A percentile compares a stretch with the other conserved stretches of the same genome.
Evolutionary conservation across 2,888 invertebrate genomes (phyloP).

Genomic region (Drepanosiphum platanoidis): DNA sequence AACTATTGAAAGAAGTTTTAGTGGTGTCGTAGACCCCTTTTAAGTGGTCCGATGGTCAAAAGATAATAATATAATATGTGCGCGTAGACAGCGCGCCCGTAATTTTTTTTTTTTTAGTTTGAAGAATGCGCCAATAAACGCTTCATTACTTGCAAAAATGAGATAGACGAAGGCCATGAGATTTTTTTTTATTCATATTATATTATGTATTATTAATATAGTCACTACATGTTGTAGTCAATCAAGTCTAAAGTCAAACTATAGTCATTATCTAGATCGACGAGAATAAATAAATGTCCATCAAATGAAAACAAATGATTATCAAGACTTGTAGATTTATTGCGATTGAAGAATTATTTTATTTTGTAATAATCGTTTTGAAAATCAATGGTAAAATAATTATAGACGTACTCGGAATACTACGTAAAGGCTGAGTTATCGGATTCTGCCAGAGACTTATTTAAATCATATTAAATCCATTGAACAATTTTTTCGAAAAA

Average conservation of each 20-base stretch:
- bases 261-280: constrained; percentile 7
- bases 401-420: background rate
- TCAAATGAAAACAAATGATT: background rate
- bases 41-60: constrained; percentile 16
- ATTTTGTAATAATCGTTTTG: no score
- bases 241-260: constrained; percentile 36
- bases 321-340: background rate
- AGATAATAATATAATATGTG: background rate
- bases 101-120: constrained; percentile 15
- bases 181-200: background rate
- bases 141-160: constrained; percentile 31
- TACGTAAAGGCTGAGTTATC: background rate
- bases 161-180: constrained; percentile 41
- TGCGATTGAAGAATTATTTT: background rate
- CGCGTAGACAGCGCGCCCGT: background rate
- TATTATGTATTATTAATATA: background rate
- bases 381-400: no score
- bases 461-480: no score
- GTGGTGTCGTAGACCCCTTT: background rate
- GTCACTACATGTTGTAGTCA: background rate
- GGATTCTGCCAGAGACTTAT: no score
- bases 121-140: constrained; percentile 39
- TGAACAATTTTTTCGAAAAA: no score
- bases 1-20: background rate
- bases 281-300: background rate